Percentiles rank a stretch among this genome's conserved stretches.
Conservation (phyloP, 2,888 invertebrate species). For the Himalopsyche japonica region DNA sequence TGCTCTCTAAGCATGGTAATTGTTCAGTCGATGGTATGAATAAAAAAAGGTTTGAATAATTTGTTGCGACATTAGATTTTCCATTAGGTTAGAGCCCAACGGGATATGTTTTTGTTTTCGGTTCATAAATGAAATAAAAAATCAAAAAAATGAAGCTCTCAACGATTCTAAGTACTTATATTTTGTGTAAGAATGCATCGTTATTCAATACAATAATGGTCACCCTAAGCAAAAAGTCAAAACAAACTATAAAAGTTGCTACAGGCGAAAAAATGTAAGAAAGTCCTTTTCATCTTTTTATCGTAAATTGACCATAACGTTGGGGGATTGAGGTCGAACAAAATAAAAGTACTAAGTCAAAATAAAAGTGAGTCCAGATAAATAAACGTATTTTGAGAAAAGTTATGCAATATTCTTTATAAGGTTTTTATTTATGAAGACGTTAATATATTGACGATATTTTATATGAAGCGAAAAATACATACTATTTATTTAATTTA, state of each 20-base stretch:
- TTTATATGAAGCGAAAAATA: too few species aligned
- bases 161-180: too few species aligned
- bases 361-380: not conserved
- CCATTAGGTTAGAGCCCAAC: too few species aligned
- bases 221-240: not conserved
- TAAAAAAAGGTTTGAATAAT: too few species aligned
- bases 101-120: too few species aligned
- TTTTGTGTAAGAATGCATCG: too few species aligned
- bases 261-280: not conserved
- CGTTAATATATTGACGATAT: not conserved
- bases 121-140: too few species aligned
- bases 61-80: too few species aligned
- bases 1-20: too few species aligned
- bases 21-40: too few species aligned
- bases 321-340: not conserved
- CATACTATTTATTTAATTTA: too few species aligned
- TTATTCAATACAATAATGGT: not conserved
- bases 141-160: too few species aligned
- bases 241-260: not conserved
- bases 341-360: not conserved
- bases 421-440: not conserved
- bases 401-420: not conserved
- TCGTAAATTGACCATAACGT: constrained; percentile 1
- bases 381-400: not conserved
- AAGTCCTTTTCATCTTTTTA: not conserved